phyloP scores from a whole-genome alignment of 2,797 vertebrate species.

The Poeciliopsis gracilis region DNA sequence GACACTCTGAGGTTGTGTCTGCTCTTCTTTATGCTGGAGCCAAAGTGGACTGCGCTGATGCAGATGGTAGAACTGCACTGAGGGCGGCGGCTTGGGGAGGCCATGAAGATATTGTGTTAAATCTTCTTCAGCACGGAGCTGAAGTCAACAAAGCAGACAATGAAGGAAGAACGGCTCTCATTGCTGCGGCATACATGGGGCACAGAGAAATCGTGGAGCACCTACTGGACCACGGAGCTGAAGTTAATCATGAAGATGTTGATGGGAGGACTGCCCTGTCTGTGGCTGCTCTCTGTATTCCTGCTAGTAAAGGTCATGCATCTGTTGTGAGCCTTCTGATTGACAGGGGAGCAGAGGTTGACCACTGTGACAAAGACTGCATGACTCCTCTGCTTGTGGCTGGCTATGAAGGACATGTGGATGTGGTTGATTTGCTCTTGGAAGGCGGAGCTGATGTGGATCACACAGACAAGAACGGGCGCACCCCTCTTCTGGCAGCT shows the following conservation, averaged over 20 bases:
- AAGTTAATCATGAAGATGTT: constrained; percentile 96
- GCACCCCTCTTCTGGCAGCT: constrained; percentile 95
- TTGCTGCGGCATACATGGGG: constrained; percentile 98
- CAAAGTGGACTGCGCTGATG: constrained; percentile 96
- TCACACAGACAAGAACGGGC: constrained; percentile 96
- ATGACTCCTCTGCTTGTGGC: constrained; percentile 98
- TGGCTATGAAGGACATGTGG: constrained; percentile 97
- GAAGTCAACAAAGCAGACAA: constrained; percentile 98
- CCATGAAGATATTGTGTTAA: constrained; percentile 96
- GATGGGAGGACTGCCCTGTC: constrained; percentile 96
- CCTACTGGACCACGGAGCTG: constrained; percentile 92
- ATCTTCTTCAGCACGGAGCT: constrained; percentile 94
- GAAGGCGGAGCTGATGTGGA: constrained; percentile 98
- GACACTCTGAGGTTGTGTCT: constrained; percentile 96
- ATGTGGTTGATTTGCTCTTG: constrained; percentile 95
- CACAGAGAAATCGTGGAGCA: constrained; percentile 97
- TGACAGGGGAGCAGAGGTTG: constrained; percentile 93
- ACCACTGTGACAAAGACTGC: constrained; percentile 97
- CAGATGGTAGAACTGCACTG: constrained; percentile 93
- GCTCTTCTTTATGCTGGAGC: constrained; percentile 96
- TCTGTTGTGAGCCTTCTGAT: constrained; percentile 95
- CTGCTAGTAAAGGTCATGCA: constrained; percentile 95
- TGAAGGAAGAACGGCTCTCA: constrained; percentile 95
- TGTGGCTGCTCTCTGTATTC: constrained; percentile 95
- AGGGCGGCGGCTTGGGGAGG: constrained; percentile 98